Evolutionary conservation across 2,888 invertebrate genomes (phyloP).

Genomic region (Clepsis dumicolana): DNA sequence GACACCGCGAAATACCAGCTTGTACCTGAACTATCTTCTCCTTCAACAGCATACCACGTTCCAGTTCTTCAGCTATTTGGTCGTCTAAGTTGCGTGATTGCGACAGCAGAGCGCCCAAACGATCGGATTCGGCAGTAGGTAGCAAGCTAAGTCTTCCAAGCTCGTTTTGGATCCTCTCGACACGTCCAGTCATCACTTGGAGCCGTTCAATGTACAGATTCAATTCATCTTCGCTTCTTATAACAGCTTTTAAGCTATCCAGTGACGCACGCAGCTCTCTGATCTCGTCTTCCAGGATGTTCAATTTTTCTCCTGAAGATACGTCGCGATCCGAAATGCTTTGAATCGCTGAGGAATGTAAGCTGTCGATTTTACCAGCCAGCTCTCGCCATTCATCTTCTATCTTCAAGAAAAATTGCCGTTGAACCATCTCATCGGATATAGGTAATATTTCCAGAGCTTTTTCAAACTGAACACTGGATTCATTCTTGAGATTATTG

Average conservation of each 20-base stretch:
- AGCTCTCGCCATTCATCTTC: constrained; percentile 92
- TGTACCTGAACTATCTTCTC: constrained; percentile 91
- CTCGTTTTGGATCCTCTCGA: constrained; percentile 93
- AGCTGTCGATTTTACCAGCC: constrained; percentile 87
- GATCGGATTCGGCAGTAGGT: constrained; percentile 91
- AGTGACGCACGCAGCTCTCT: constrained; percentile 90
- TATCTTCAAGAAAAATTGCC: constrained; percentile 91
- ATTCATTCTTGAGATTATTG: constrained; percentile 91
- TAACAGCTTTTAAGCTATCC: constrained; percentile 91
- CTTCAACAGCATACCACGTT: constrained; percentile 90
- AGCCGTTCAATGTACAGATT: constrained; percentile 93
- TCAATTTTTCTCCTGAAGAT: constrained; percentile 90
- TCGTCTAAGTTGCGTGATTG: constrained; percentile 90
- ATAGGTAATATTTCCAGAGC: constrained; percentile 92
- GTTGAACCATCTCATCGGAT: constrained; percentile 93
- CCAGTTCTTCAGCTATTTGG: constrained; percentile 91
- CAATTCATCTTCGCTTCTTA: constrained; percentile 94
- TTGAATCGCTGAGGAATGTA: constrained; percentile 89
- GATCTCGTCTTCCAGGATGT: constrained; percentile 91
- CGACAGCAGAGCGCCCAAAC: constrained; percentile 89
- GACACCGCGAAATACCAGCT: constrained; percentile 89
- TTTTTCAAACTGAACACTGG: constrained; percentile 90
- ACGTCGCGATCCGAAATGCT: constrained; percentile 91
- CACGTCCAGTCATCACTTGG: constrained; percentile 90
- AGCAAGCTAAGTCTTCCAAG: constrained; percentile 91